These are phyloP conservation scores for Malurus leucopterus DNA, from an alignment of 2,797 vertebrate genomes.

Conservation along the genomic window DNA sequence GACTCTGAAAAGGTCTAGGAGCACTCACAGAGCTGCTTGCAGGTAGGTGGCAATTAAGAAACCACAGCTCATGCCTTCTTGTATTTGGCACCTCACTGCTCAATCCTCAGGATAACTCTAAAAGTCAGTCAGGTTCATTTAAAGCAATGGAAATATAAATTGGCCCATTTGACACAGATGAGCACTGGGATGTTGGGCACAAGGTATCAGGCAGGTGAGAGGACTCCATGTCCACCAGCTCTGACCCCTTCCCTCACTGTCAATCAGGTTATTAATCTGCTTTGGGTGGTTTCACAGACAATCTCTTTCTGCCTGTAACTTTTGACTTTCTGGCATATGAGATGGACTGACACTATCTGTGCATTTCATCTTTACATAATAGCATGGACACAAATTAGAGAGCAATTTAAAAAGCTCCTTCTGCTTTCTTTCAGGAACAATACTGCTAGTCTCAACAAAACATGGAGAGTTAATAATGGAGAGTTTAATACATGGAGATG, in stretches of 20 bases:
- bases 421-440: not conserved
- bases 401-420: not conserved
- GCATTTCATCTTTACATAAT: not conserved
- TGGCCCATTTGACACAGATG: fast-evolving
- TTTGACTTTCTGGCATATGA: not conserved
- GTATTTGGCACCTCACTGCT: not conserved
- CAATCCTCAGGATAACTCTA: not conserved
- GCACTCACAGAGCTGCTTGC: not conserved
- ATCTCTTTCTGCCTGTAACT: fast-evolving
- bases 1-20: not conserved
- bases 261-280: not conserved
- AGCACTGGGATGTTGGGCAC: not conserved
- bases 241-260: not conserved
- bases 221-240: not conserved
- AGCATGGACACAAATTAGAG: not conserved
- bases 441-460: not conserved
- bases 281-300: not conserved
- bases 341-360: not conserved
- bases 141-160: not conserved
- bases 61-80: not conserved
- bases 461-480: not conserved
- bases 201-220: not conserved
- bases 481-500: not conserved
- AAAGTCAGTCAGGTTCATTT: not conserved
- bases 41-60: not conserved